Base-by-base conservation (phyloP, 2,888 invertebrate genomes). In the Tipula lateralis region DNA sequence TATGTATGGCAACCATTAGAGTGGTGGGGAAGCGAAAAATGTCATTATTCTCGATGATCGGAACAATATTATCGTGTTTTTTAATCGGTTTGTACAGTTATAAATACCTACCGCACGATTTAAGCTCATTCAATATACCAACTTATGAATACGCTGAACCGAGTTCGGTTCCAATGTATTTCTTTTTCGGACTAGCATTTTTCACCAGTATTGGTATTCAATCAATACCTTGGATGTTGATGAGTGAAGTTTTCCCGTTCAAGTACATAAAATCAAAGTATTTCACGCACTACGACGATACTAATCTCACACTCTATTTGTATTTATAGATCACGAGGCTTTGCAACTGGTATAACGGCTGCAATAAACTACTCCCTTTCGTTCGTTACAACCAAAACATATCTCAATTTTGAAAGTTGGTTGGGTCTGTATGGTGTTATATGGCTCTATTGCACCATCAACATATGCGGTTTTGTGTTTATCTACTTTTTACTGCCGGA, bases 241-340 rank as follows among this genome's bases (percentile, higher is more conserved):
- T 92, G 6, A 92, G 92, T 85, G 92, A 93, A 88, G 91, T 93
- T 6, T 93, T 92, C 86, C 92, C 92, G 0, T 91, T 92, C 86
- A 92, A 92, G 92, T 92, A 87, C 89, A 36, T 36, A 44, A 44
- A 44, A 44, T n/a, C n/a, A 36, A 36, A 36, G 12, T 9, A 36
- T 36, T 36, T 6, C 2, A 9, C 12, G 9, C 12, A 36, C 12
- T 12, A 9, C 12, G 12, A 9, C 6, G 36, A 44, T n/a, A n/a
- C 24, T 83, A 36, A 83, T 82, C n/a, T 24, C 29, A 80, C 12
- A 44, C n/a, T n/a, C n/a, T n/a, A n/a, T n/a, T n/a, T n/a, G n/a
- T n/a, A 24, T 36, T 83, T 30, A 36, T 66, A 86, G 86, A 84
- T 84, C 87, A 13, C 85, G 87, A 30, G 86, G 87, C 16, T 34